Percentiles rank a stretch among this genome's conserved stretches.
These are phyloP conservation scores for Noctua janthina DNA, from an alignment of 2,888 invertebrate species.

Conservation along the genomic window DNA sequence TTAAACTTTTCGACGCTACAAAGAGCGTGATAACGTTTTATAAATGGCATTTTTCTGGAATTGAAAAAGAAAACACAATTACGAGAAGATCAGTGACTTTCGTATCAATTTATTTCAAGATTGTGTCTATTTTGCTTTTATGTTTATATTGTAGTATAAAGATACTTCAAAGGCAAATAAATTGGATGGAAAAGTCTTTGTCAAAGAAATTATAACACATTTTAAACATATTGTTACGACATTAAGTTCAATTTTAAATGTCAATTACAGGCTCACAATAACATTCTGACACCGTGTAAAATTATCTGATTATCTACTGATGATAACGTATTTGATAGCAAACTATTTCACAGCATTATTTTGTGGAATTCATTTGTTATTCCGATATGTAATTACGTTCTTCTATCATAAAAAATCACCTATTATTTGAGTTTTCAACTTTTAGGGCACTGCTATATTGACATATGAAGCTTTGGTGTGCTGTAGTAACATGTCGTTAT, in stretches of 20 bases:
- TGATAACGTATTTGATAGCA: conserved; percentile 27
- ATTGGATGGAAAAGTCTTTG: conserved; percentile 49
- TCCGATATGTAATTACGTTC: not conserved
- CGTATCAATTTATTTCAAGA: conserved; percentile 61
- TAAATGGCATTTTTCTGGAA: conserved; percentile 67
- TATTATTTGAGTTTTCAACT: not conserved
- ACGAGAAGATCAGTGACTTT: conserved; percentile 61
- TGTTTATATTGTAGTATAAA: conserved; percentile 43
- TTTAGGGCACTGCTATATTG: not conserved
- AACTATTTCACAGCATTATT: conserved; percentile 26
- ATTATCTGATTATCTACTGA: conserved; percentile 24
- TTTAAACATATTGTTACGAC: conserved; percentile 15
- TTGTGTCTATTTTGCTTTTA: conserved; percentile 50
- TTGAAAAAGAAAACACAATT: conserved; percentile 65
- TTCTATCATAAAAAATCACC: not conserved
- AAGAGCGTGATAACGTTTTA: conserved; percentile 70
- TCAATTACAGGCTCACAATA: conserved; percentile 7
- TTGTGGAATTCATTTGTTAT: not conserved
- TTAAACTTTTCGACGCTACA: conserved; percentile 74
- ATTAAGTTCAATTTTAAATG: conserved; percentile 12
- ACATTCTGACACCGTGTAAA: conserved; percentile 22
- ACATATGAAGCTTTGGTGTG: not conserved
- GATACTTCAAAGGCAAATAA: conserved; percentile 44
- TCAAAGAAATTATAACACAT: conserved; percentile 34
- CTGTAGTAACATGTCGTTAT: not conserved